These are phyloP conservation scores for Isaurus tuberculatus DNA, from an alignment of 92 coral and sea anemone genomes.

Conservation along the genomic window DNA sequence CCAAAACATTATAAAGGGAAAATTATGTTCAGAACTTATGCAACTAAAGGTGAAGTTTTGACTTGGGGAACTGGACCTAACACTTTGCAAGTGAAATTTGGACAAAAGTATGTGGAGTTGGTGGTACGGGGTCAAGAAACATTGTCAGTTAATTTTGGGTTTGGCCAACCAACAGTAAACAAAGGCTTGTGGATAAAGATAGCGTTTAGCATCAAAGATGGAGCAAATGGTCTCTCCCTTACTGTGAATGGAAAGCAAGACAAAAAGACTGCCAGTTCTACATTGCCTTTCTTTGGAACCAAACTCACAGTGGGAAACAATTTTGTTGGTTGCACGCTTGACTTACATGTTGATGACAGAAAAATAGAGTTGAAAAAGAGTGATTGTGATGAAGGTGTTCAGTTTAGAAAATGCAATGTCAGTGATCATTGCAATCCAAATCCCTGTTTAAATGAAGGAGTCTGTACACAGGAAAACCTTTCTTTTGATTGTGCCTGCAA, in stretches of 20 bases:
- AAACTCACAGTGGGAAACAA: slow-evolving; percentile 59
- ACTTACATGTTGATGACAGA: slow-evolving; percentile 52
- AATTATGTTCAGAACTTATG: slow-evolving; percentile 38
- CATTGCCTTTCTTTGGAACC: slow-evolving; percentile 20
- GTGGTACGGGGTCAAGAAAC: neutral
- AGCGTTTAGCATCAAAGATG: slow-evolving; percentile 47
- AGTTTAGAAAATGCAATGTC: slow-evolving; percentile 65
- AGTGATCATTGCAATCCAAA: slow-evolving; percentile 80
- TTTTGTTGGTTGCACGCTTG: slow-evolving; percentile 76
- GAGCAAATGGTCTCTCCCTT: slow-evolving; percentile 24
- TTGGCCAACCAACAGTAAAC: slow-evolving; percentile 44
- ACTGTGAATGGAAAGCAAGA: slow-evolving; percentile 38
- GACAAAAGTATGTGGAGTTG: slow-evolving; percentile 5
- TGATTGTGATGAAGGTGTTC: slow-evolving; percentile 33
- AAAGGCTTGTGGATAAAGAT: slow-evolving; percentile 78
- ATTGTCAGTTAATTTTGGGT: slow-evolving; percentile 47
- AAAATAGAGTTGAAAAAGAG: neutral
- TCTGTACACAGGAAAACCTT: slow-evolving; percentile 68
- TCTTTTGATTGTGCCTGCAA: slow-evolving; percentile 66
- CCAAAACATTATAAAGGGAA: neutral
- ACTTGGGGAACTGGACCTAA: slow-evolving; percentile 18
- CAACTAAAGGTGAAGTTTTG: neutral
- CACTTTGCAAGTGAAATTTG: neutral
- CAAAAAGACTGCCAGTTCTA: neutral
- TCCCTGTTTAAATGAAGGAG: slow-evolving; percentile 71